Evolutionary conservation across 2,113 vertebrate species (phyloP), one percentile per base, ranked within the genome.

Genomic region (Saguinus imperator): DNA sequence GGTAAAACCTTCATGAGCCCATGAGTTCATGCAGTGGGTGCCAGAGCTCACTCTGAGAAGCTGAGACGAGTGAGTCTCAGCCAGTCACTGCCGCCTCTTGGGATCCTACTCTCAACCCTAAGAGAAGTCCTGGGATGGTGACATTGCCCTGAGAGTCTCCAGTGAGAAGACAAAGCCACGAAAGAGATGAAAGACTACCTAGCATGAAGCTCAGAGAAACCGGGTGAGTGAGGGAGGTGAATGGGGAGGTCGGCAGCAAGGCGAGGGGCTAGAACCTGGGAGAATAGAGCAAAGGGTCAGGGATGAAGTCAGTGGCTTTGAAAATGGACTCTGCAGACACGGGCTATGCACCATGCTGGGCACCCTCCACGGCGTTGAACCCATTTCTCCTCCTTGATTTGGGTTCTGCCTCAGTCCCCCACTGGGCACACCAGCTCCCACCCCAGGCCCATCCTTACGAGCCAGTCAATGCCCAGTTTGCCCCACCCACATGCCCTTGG

Each of bases 191-290:
- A 48, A 50, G 6, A 55, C 57, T 48, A 55, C 43, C 14, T 9
- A 27, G 70, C 76, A 37, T n/a, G 64, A 48, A 84, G 29, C 68
- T n/a, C 37, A 29, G 25, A 81, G 55, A 43, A 18, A 48, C 57
- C 7, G 40, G 25, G 10, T 2, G 29, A 27, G 48, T 6, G 11
- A 68, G 11, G 0, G 0, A 29, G 55, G 17, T 8, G 9, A 70
- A 32, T 7, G 45, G 37, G 23, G 35, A 48, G 43, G 4, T 16
- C 3, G 18, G 43, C 10, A 27, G 37, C 2, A 2, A 88, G 32
- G 57, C 4, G 50, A 45, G 52, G 16, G 4, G 8, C 8, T 64
- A 12, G 18, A 73, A 12, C 12, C 55, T 1, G 13, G 10, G 68
- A 77, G 64, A 48, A 77, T 1, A 23, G 37, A 93, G 3, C 72